Evolutionary conservation across 2,888 invertebrate species (phyloP).

Genomic region (Dicyrtomina minuta): DNA sequence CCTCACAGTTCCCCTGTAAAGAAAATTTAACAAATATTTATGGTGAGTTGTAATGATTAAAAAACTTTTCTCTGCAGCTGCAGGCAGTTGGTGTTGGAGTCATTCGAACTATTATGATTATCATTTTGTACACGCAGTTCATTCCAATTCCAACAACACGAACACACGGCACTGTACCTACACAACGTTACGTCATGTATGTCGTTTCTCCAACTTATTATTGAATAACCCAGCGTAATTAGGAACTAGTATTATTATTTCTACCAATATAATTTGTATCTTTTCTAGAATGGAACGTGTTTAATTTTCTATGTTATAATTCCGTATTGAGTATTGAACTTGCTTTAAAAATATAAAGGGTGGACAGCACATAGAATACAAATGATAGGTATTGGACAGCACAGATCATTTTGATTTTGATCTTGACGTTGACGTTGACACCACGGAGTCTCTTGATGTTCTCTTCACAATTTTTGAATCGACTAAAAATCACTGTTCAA

Average conservation of each 20-base stretch:
- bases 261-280: too few relatives aligned
- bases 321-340: background rate
- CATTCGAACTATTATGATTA: slow-evolving; percentile 1
- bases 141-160: background rate
- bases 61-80: slow-evolving; percentile 11
- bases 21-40: too few relatives aligned
- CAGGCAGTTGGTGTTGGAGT: slow-evolving; percentile 21
- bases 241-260: too few relatives aligned
- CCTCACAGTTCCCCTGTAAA: slow-evolving; percentile 27
- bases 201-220: too few relatives aligned
- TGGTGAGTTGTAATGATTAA: slow-evolving; percentile 3
- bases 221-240: too few relatives aligned
- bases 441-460: background rate
- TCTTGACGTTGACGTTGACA: too few relatives aligned
- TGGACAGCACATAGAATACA: background rate
- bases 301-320: too few relatives aligned
- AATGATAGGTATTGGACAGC: background rate
- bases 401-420: background rate
- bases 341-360: background rate
- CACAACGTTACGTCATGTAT: too few relatives aligned
- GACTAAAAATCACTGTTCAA: too few relatives aligned
- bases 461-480: background rate
- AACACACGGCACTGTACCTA: too few relatives aligned
- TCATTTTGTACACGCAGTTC: background rate
- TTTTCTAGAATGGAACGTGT: too few relatives aligned